Evolutionary conservation across 2,888 invertebrate genomes (phyloP).

Genomic region (Sturmia bella): DNA sequence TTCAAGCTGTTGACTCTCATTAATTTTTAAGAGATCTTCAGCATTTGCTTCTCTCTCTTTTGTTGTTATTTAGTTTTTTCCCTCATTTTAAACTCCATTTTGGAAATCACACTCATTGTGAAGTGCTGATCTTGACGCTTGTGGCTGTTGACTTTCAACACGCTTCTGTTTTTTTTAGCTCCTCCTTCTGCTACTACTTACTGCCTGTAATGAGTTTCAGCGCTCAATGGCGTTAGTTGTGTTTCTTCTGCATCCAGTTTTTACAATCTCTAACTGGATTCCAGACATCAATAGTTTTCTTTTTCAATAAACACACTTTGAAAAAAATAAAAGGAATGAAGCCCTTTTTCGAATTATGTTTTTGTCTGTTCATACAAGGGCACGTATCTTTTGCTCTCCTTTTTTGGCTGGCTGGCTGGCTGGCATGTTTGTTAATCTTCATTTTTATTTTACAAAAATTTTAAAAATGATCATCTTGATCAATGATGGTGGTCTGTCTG

Average conservation of each 20-base stretch:
- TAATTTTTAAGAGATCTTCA: too few species aligned
- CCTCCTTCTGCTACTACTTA: slow-evolving; percentile 71
- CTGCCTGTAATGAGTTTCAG: slow-evolving; percentile 61
- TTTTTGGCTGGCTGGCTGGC: slow-evolving; percentile 28
- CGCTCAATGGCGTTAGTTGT: slow-evolving; percentile 63
- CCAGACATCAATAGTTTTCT: not conserved
- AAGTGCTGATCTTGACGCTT: slow-evolving; percentile 74
- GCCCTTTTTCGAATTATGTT: slow-evolving; percentile 44
- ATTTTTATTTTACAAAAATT: slow-evolving; percentile 47
- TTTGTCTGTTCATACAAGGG: not conserved
- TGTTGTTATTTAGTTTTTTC: not conserved
- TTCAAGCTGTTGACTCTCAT: too few species aligned
- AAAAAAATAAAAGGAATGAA: not conserved
- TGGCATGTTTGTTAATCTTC: slow-evolving; percentile 49
- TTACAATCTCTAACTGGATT: slow-evolving; percentile 8
- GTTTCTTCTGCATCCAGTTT: slow-evolving; percentile 40
- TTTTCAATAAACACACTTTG: not conserved
- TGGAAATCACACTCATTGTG: slow-evolving; percentile 76
- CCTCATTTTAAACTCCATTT: slow-evolving; percentile 77
- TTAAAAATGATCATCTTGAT: slow-evolving; percentile 21
- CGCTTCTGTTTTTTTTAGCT: slow-evolving; percentile 70
- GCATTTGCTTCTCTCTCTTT: not conserved
- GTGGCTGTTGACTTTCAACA: slow-evolving; percentile 74
- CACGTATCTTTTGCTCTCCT: slow-evolving; percentile 28
- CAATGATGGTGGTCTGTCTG: slow-evolving; percentile 62